phyloP scores from a whole-genome alignment of 1,140 invertebrate species.

The Coelopa frigida region DNA sequence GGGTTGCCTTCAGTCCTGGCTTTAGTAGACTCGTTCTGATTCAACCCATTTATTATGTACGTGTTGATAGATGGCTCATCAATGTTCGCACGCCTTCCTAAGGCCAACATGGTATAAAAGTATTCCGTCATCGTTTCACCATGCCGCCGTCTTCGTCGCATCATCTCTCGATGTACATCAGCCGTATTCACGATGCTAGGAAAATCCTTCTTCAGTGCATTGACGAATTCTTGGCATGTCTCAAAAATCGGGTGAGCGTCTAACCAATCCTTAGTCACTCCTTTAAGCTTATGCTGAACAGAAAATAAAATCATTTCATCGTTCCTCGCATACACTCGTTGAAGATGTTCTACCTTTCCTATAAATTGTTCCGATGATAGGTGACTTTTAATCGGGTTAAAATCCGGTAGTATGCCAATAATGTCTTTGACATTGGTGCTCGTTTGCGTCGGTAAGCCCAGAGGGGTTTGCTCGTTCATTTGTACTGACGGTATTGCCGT shows the following conservation, averaged over 20 bases:
- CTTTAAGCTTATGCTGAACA: not conserved
- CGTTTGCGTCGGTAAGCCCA: no score
- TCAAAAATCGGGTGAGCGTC: slow-evolving; percentile 2
- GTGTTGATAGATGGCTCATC: slow-evolving; percentile 1
- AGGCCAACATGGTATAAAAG: slow-evolving; percentile 2
- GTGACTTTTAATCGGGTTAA: slow-evolving; percentile 1
- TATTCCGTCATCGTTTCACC: not conserved
- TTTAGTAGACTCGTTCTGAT: not conserved
- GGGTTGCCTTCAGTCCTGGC: not conserved
- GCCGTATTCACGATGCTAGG: not conserved
- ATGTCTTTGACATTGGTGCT: no score
- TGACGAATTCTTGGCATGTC: not conserved
- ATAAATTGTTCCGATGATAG: not conserved
- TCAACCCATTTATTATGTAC: not conserved
- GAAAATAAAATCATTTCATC: not conserved
- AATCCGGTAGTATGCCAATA: slow-evolving; percentile 5
- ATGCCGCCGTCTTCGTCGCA: not conserved
- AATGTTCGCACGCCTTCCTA: not conserved
- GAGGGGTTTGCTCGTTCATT: no score
- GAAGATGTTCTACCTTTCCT: not conserved
- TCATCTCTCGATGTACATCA: not conserved
- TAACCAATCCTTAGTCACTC: slow-evolving; percentile 1
- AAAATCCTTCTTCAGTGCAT: not conserved
- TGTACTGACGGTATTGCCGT: no score
- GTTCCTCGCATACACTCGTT: not conserved